These are phyloP conservation scores for Adelphocoris suturalis DNA, from an alignment of 2,888 invertebrate genomes.

Conservation along the genomic window DNA sequence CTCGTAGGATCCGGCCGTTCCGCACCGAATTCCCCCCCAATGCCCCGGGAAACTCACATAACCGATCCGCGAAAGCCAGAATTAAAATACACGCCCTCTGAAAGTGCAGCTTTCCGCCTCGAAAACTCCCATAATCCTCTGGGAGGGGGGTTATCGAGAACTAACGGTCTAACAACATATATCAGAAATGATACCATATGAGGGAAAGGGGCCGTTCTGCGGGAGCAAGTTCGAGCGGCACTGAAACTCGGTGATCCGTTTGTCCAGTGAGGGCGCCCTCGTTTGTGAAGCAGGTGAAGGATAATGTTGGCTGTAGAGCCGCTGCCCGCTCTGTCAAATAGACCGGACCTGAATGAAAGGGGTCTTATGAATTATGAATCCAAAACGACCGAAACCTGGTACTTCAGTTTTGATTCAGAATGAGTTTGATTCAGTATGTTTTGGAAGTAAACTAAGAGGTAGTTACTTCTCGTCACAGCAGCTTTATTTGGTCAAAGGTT, in stretches of 20 bases:
- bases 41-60: background rate
- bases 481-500: background rate
- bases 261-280: background rate
- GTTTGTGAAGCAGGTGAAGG: conserved; percentile 37
- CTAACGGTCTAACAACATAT: conserved; percentile 1
- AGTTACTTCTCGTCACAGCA: background rate
- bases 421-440: background rate
- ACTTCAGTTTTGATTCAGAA: background rate
- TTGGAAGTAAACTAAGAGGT: background rate
- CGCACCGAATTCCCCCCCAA: background rate
- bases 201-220: conserved; percentile 7
- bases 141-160: background rate
- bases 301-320: background rate
- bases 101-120: conserved; percentile 46
- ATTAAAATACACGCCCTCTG: background rate
- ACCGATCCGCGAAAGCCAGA: background rate
- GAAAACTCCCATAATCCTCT: background rate
- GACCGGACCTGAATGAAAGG: background rate
- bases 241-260: conserved; percentile 27
- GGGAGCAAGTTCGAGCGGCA: background rate
- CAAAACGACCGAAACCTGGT: background rate
- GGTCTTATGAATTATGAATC: background rate
- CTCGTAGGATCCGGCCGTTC: background rate
- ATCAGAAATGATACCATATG: conserved; percentile 15
- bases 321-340: background rate